Evolutionary conservation across 2,888 invertebrate genomes (phyloP).

Genomic region (Tetanocera ferruginea): DNA sequence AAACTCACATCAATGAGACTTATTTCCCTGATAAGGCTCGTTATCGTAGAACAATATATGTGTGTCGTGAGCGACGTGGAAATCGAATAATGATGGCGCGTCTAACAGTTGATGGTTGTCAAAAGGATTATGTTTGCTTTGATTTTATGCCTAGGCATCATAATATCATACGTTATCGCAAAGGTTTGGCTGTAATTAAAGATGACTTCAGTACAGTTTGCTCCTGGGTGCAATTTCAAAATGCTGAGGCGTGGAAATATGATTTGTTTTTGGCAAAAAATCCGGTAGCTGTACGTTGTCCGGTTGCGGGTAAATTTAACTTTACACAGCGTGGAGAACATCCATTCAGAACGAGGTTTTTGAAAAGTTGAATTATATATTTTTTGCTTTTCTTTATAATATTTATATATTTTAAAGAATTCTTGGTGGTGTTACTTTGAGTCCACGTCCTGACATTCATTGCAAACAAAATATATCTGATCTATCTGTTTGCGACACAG

Average conservation of each 20-base stretch:
- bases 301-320: conserved; percentile 96
- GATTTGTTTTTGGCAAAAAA: conserved; percentile 86
- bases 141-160: conserved; percentile 97
- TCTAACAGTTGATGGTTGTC: conserved; percentile 95
- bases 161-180: conserved; percentile 92
- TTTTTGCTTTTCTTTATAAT: neutral
- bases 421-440: conserved; percentile 93
- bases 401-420: conserved; percentile 74
- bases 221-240: conserved; percentile 93
- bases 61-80: conserved; percentile 93
- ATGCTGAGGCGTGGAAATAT: conserved; percentile 88
- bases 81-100: conserved; percentile 95
- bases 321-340: conserved; percentile 94
- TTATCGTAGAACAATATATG: conserved; percentile 90
- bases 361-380: neutral
- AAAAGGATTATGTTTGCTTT: conserved; percentile 97
- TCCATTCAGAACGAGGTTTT: conserved; percentile 82
- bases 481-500: conserved; percentile 94
- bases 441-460: conserved; percentile 91
- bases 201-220: conserved; percentile 94
- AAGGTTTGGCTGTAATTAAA: conserved; percentile 89
- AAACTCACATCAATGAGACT: conserved; percentile 96
- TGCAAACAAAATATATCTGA: conserved; percentile 96
- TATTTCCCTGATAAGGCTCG: conserved; percentile 94
- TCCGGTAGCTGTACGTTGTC: conserved; percentile 93